Conservation (phyloP, 2,797 vertebrate species). For the Parauchenoglanis ngamensis region DNA sequence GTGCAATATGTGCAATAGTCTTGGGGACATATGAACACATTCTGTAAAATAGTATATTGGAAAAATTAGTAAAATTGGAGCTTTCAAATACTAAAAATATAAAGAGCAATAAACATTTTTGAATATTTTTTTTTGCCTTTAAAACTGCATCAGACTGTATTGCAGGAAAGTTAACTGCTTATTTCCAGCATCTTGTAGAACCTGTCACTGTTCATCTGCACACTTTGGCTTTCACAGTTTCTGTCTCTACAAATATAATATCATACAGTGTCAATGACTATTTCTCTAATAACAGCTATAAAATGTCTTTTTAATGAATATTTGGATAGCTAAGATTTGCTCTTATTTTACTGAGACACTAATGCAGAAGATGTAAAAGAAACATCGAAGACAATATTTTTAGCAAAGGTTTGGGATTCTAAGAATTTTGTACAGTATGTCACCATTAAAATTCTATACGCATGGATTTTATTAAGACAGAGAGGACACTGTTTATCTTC, state of each 20-base stretch:
- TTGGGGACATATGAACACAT: background rate
- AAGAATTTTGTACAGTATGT: background rate
- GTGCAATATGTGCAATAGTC: background rate
- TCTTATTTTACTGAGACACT: background rate
- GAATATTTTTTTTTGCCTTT: background rate
- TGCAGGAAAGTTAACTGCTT: background rate
- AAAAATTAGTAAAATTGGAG: background rate
- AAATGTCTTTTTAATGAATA: background rate
- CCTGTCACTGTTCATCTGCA: background rate
- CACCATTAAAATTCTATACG: background rate
- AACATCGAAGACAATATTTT: background rate
- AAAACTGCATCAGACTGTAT: background rate
- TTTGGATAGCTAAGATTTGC: too few relatives aligned
- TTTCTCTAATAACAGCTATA: background rate
- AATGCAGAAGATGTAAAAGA: background rate
- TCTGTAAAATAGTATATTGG: background rate
- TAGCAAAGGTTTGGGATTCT: background rate
- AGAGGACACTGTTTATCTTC: conserved; percentile 1
- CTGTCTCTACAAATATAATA: background rate
- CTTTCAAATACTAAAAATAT: background rate
- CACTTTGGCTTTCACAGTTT: background rate
- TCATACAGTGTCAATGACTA: background rate
- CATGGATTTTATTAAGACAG: conserved; percentile 18
- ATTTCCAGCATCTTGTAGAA: background rate
- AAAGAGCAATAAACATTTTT: background rate